Percentiles rank a stretch among this genome's conserved stretches.
These are phyloP conservation scores for Naja naja DNA, from an alignment of 2,113 vertebrate genomes.

Conservation along the genomic window DNA sequence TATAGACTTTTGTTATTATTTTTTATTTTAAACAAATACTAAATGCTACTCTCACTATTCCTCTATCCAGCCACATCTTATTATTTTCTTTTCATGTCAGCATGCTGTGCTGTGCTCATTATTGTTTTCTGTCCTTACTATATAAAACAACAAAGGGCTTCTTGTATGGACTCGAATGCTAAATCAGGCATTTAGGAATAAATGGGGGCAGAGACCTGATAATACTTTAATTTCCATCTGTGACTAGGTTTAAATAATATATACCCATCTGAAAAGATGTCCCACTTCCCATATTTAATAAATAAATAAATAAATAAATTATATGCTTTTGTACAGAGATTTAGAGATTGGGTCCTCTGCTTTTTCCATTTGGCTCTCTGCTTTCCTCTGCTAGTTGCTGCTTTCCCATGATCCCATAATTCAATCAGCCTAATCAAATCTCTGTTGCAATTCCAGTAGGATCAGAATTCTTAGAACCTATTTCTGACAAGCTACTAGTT, in stretches of 20 bases:
- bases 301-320: too few relatives aligned
- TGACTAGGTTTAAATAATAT: slow-evolving; percentile 25
- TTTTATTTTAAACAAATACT: slow-evolving; percentile 32
- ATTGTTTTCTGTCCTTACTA: slow-evolving; percentile 26
- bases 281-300: background rate
- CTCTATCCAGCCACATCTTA: slow-evolving; percentile 15
- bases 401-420: slow-evolving; percentile 52
- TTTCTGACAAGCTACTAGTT: background rate
- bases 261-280: background rate
- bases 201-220: background rate
- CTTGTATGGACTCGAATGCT: background rate
- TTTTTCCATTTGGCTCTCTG: slow-evolving; percentile 14
- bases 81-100: slow-evolving; percentile 16
- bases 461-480: background rate
- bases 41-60: slow-evolving; percentile 25
- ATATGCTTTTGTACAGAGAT: background rate
- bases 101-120: slow-evolving; percentile 11
- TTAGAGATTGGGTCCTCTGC: background rate
- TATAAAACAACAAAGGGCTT: background rate
- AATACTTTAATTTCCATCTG: slow-evolving; percentile 4
- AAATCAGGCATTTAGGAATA: background rate
- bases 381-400: slow-evolving; percentile 20
- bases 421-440: background rate
- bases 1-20: background rate
- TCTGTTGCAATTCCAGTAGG: background rate